phyloP scores from a whole-genome alignment of 2,797 vertebrate species.

The Pipistrellus pygmaeus region DNA sequence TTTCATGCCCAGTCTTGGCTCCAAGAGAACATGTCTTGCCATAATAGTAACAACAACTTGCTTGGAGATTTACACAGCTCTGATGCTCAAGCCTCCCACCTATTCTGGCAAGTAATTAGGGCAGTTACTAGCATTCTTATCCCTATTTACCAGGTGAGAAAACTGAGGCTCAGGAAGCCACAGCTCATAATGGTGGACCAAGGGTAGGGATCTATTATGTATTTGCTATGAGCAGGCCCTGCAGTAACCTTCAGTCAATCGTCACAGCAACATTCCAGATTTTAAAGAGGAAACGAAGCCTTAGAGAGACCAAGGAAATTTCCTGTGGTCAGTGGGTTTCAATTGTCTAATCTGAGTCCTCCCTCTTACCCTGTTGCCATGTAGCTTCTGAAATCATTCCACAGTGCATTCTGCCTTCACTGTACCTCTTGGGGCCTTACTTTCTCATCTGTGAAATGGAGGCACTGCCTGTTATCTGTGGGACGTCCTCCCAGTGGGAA shows the following conservation, averaged over 20 bases:
- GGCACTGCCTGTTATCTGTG: background rate
- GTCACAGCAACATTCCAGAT: background rate
- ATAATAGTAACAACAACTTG: background rate
- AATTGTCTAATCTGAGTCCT: background rate
- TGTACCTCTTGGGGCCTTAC: background rate
- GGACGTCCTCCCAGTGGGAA: background rate
- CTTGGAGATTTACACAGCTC: background rate
- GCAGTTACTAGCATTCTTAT: background rate
- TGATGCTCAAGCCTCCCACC: background rate
- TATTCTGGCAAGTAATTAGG: background rate
- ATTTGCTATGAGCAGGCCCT: background rate
- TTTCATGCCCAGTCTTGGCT: background rate
- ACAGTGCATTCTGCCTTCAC: rapidly evolving
- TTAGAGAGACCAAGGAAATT: background rate
- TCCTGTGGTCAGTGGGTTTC: background rate
- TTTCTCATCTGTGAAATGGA: background rate
- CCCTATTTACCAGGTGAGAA: background rate
- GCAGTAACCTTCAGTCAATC: background rate
- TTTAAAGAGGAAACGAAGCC: background rate
- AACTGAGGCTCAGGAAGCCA: background rate
- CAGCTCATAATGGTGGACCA: background rate
- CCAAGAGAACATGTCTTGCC: background rate
- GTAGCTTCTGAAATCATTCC: background rate
- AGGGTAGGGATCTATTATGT: background rate
- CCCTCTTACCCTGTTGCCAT: rapidly evolving